These are phyloP conservation scores for Phasia obesa DNA, from an alignment of 2,888 invertebrate species.

Conservation along the genomic window DNA sequence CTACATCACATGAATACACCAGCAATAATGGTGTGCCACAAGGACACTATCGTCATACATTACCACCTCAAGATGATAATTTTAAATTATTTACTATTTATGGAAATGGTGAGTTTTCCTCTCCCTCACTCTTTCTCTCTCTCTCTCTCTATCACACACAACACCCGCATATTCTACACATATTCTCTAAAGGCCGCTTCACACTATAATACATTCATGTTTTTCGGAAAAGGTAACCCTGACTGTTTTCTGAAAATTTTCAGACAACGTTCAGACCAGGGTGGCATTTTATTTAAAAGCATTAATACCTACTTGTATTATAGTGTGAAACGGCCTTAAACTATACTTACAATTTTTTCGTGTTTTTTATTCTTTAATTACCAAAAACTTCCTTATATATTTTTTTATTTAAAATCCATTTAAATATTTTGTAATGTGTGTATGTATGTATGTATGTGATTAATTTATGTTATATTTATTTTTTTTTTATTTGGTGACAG, in stretches of 20 bases:
- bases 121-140: neutral
- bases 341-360: neutral
- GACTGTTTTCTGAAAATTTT: too few species aligned
- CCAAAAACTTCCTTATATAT: neutral
- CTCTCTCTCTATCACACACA: too few species aligned
- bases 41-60: conserved; percentile 76
- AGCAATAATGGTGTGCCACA: conserved; percentile 77
- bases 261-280: too few species aligned
- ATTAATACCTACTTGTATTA: too few species aligned
- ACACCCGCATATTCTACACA: too few species aligned
- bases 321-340: too few species aligned
- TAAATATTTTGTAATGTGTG: neutral
- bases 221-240: too few species aligned
- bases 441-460: neutral
- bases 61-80: conserved; percentile 80
- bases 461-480: too few species aligned
- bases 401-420: neutral
- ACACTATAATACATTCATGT: too few species aligned
- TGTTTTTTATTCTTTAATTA: neutral
- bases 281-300: too few species aligned
- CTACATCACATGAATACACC: conserved; percentile 75
- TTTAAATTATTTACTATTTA: conserved; percentile 82
- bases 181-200: too few species aligned
- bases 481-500: neutral
- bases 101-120: conserved; percentile 82